phyloP scores from a whole-genome alignment of 92 coral and sea anemone genomes.

The Phenganax stokvisi region DNA sequence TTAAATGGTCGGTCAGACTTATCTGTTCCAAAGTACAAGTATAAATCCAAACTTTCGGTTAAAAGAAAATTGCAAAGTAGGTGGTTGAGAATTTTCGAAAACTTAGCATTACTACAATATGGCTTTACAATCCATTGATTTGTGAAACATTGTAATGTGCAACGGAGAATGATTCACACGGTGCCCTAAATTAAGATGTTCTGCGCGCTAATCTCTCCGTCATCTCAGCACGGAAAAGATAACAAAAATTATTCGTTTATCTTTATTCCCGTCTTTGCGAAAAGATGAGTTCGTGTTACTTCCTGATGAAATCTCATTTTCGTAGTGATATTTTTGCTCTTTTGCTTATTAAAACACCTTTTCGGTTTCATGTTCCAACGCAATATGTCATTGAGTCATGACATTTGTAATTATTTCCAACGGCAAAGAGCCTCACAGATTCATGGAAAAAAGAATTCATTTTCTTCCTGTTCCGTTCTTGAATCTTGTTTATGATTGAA shows the following conservation, averaged over 20 bases:
- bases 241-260: conserved; percentile 13
- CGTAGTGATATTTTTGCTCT: neutral
- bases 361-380: conserved; percentile 13
- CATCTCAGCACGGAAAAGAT: neutral
- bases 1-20: neutral
- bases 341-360: neutral
- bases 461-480: conserved; percentile 10
- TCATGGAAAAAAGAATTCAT: neutral
- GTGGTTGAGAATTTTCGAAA: neutral
- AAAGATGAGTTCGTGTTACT: neutral
- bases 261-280: neutral
- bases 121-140: neutral
- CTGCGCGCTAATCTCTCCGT: neutral
- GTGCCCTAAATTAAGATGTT: conserved; percentile 4
- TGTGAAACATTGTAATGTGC: neutral
- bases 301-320: conserved; percentile 5
- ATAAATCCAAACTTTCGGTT: neutral
- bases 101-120: neutral
- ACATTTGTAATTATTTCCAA: conserved; percentile 19
- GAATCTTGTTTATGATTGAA: neutral
- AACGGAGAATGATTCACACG: neutral
- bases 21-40: conserved; percentile 16
- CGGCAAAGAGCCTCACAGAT: neutral
- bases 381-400: conserved; percentile 9
- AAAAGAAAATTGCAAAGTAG: neutral